Conservation (phyloP, 2,113 vertebrate genomes). For the Rallus limicola region DNA sequence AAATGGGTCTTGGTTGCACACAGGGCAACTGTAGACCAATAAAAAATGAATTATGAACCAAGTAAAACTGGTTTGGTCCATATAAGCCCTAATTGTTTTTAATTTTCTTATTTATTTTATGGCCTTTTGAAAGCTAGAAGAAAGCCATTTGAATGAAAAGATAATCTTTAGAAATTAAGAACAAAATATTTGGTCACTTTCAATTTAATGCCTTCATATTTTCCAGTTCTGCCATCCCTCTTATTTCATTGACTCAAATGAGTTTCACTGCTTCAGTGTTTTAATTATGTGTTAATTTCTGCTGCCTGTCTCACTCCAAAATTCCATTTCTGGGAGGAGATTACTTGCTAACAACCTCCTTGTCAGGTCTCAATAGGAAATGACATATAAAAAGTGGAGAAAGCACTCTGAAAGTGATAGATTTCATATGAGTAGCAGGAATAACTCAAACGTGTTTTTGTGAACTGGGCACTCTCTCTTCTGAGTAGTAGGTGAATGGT, state of each 20-base stretch:
- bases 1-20: neutral
- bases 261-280: neutral
- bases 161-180: neutral
- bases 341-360: neutral
- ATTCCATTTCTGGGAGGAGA: neutral
- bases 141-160: neutral
- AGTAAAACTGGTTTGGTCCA: neutral
- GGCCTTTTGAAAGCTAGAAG: neutral
- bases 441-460: neutral
- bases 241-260: neutral
- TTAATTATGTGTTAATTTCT: slow-evolving; percentile 14
- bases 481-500: neutral
- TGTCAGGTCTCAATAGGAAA: neutral
- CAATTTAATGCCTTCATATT: neutral
- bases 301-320: neutral
- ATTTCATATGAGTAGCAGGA: neutral
- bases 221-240: neutral
- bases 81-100: neutral
- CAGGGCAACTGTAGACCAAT: neutral
- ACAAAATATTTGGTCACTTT: neutral
- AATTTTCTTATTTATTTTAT: neutral
- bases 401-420: neutral
- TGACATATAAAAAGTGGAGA: neutral
- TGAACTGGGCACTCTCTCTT: neutral
- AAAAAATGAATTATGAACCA: neutral